These are phyloP conservation scores for Psilopsiagon aymara DNA, from an alignment of 2,113 vertebrate species.

Conservation along the genomic window DNA sequence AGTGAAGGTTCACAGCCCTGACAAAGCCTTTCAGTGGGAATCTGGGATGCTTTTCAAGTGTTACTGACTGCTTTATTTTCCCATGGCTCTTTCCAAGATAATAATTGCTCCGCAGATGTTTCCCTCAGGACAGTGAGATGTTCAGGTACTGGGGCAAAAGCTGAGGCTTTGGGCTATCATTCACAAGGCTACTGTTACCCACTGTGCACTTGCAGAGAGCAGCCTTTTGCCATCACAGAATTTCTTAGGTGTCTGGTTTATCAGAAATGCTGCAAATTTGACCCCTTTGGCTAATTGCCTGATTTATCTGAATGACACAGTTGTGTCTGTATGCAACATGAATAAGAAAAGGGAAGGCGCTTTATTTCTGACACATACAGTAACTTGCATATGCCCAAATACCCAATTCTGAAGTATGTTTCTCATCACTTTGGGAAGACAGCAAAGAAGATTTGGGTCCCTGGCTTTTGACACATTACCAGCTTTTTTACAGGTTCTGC, in stretches of 20 bases:
- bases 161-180: constrained; percentile 49
- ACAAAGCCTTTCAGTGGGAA: constrained; percentile 68
- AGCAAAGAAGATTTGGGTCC: not conserved
- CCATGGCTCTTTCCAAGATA: constrained; percentile 73
- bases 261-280: constrained; percentile 48
- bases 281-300: constrained; percentile 25
- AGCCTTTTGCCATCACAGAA: constrained; percentile 61
- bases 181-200: constrained; percentile 64
- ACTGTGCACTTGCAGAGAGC: constrained; percentile 36
- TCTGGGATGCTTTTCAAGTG: constrained; percentile 71
- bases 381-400: not conserved
- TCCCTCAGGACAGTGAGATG: constrained; percentile 66
- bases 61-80: constrained; percentile 71
- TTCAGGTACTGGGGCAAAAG: constrained; percentile 49
- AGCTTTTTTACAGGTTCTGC: not conserved
- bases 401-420: not conserved
- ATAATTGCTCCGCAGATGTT: constrained; percentile 70
- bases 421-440: not conserved
- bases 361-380: not conserved
- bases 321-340: constrained; percentile 28
- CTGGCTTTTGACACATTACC: not conserved
- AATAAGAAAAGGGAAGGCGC: not conserved
- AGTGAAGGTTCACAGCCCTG: constrained; percentile 67
- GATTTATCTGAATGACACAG: constrained; percentile 38
- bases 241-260: constrained; percentile 51